Base-by-base conservation (phyloP, 2,888 invertebrate genomes). In the Gastrophysa polygoni region DNA sequence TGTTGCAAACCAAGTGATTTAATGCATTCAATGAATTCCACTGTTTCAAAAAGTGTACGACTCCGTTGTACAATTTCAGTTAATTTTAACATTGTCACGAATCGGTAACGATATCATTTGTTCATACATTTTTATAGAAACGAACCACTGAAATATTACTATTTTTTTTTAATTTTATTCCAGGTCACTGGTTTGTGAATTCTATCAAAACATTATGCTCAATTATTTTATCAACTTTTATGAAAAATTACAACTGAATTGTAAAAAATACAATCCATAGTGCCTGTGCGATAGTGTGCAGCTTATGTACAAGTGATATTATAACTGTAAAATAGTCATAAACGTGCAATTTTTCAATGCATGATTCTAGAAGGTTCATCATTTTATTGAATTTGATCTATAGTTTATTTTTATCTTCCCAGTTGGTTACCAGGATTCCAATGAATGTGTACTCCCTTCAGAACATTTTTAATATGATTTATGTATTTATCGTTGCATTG, bases 221-320 rank as follows among this genome's bases (percentile, higher is more conserved):
- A 63, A 65, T 63, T 61, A 48, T 66, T 52, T 54, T 63, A 49
- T 56, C 4, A 63, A 46, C 51, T 63, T 69, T 56, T 55, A 66
- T 66, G 34, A 57, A 63, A 61, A 59, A 54, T 60, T 59, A 62
- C 60, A 68, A 66, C 68, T 71, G 63, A 69, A 71, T 66, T 68
- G 69, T 68, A 71, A 72, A 69, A 73, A 71, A 75, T 74, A 76
- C 77, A 78, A 78, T 78, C 78, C 76, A 77, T 76, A 76, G 79
- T 79, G 79, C 79, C 78, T 79, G 77, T 72, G 66, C 68, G 77
- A 78, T 77, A 77, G 78, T 78, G 76, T 71, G 67, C 69, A 69
- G 69, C 67, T 70, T 68, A 58, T 66, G 64, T 71, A 68, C 66
- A 71, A 66, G 70, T 68, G 70, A 70, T 70, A 72, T 63, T 67